Conservation (phyloP, 1,140 invertebrate genomes). For the Zaprionus camerounensis region DNA sequence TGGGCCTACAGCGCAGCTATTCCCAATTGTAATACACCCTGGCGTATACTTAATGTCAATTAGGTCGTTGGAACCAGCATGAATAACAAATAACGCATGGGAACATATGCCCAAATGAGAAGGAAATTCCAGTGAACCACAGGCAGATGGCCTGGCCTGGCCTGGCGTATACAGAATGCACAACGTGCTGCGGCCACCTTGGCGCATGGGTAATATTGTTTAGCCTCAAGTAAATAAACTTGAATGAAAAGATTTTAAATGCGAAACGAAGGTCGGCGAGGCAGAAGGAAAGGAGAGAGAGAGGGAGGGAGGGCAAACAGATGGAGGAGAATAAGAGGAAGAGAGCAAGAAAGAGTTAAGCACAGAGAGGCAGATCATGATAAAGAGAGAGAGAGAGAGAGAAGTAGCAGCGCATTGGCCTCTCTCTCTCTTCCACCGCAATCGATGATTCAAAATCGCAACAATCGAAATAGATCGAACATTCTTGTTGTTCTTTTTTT, state of each 20-base stretch:
- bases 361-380: too few species aligned
- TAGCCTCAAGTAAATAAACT: slow-evolving; percentile 73
- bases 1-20: neutral
- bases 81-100: slow-evolving; percentile 41
- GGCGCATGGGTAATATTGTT: slow-evolving; percentile 67
- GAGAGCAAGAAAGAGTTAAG: neutral
- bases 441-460: slow-evolving; percentile 58
- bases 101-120: neutral
- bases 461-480: slow-evolving; percentile 38
- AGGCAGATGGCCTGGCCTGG: slow-evolving; percentile 25
- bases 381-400: neutral
- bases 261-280: slow-evolving; percentile 58
- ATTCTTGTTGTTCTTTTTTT: slow-evolving; percentile 32
- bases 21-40: slow-evolving; percentile 44
- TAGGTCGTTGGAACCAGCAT: slow-evolving; percentile 41
- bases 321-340: neutral
- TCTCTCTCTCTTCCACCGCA: slow-evolving; percentile 35
- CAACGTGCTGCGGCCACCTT: slow-evolving; percentile 37
- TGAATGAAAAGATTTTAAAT: slow-evolving; percentile 49
- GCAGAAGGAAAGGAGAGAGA: neutral
- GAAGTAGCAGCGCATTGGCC: neutral
- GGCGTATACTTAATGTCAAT: slow-evolving; percentile 68
- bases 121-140: slow-evolving; percentile 6
- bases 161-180: slow-evolving; percentile 6
- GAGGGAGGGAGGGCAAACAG: neutral